These are phyloP conservation scores for Eupeodes latifasciatus DNA, from an alignment of 2,888 invertebrate genomes.

Conservation along the genomic window DNA sequence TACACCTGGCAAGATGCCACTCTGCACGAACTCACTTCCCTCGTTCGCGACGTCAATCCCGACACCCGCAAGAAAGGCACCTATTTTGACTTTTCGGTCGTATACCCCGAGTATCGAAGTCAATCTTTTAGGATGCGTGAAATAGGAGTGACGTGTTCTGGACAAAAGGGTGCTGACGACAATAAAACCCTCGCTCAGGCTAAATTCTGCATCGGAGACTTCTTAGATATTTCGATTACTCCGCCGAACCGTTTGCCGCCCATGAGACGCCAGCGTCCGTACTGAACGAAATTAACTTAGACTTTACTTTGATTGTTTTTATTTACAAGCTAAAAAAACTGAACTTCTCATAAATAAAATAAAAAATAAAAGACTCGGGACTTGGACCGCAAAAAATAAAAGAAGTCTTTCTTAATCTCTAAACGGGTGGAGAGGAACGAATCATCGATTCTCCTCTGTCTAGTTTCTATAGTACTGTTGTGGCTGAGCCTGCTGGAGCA, in stretches of 20 bases:
- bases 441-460: constrained; percentile 39
- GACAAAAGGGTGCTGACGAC: constrained; percentile 96
- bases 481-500: constrained; percentile 76
- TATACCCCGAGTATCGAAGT: constrained; percentile 91
- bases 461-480: constrained; percentile 80
- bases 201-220: constrained; percentile 97
- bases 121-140: constrained; percentile 95
- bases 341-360: constrained; percentile 68
- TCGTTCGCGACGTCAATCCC: constrained; percentile 99
- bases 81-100: constrained; percentile 97
- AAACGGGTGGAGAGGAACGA: not conserved
- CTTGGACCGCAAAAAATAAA: constrained; percentile 28
- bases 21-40: constrained; percentile 96
- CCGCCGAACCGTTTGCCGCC: constrained; percentile 92
- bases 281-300: constrained; percentile 76
- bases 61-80: constrained; percentile 98
- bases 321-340: constrained; percentile 66
- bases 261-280: constrained; percentile 87
- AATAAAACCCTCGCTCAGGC: constrained; percentile 94
- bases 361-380: constrained; percentile 59
- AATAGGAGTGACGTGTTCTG: constrained; percentile 97
- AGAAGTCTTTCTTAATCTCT: constrained; percentile 62
- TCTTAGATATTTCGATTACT: constrained; percentile 97
- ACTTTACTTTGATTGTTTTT: constrained; percentile 56
- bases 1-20: constrained; percentile 99